Conservation (phyloP, 2,113 vertebrate species). For the Corythornis cristatus region DNA sequence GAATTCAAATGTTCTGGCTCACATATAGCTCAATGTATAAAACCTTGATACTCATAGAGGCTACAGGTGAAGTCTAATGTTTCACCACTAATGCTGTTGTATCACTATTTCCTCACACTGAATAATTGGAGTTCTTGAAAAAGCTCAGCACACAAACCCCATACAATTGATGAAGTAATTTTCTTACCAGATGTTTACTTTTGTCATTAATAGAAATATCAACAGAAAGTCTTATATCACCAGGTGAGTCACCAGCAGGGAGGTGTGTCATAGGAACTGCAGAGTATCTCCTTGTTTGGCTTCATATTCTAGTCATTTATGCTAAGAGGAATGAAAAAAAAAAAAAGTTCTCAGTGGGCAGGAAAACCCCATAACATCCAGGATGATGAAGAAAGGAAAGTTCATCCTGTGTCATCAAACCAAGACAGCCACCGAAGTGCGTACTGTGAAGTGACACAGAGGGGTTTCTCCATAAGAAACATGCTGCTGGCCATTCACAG, state of each 20-base stretch:
- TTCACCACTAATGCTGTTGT: neutral
- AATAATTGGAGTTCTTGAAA: neutral
- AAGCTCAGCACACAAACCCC: conserved; percentile 40
- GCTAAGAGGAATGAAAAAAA: conserved; percentile 26
- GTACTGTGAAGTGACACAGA: conserved; percentile 47
- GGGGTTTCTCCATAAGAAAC: conserved; percentile 31
- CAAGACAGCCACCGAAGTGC: conserved; percentile 24
- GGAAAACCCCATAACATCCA: conserved; percentile 60
- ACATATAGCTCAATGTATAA: neutral
- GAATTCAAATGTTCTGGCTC: neutral
- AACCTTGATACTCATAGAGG: neutral
- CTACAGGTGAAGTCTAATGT: neutral
- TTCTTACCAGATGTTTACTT: conserved; percentile 39
- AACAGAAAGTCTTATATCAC: conserved; percentile 34
- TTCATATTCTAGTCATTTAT: conserved; percentile 56
- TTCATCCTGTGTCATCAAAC: conserved; percentile 53
- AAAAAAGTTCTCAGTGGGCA: conserved; percentile 31
- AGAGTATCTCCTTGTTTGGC: conserved; percentile 59
- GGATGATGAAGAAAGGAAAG: conserved; percentile 65
- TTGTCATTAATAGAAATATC: conserved; percentile 12
- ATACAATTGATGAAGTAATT: neutral
- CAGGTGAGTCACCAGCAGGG: conserved; percentile 61
- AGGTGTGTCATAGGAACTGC: conserved; percentile 66
- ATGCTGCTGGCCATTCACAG: neutral
- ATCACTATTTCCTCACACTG: neutral